phyloP scores from a whole-genome alignment of 2,113 vertebrate genomes.

The Campylorhamphus procurvoides region DNA sequence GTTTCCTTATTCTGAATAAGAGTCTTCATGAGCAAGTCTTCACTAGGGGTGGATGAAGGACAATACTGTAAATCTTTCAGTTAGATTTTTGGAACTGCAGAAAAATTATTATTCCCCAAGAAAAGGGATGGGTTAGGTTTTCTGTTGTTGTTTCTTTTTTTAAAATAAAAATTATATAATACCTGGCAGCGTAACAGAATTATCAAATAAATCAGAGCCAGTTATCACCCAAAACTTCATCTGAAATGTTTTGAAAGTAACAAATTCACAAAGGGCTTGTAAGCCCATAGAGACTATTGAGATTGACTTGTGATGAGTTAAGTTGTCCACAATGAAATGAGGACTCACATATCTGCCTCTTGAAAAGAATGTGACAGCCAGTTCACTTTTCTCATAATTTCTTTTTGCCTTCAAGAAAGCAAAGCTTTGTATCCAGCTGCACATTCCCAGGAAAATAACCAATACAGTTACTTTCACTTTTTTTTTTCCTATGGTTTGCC shows the following conservation, averaged over 20 bases:
- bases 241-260: neutral
- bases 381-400: neutral
- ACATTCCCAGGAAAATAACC: neutral
- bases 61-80: neutral
- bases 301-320: neutral
- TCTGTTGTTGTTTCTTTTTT: neutral
- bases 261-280: neutral
- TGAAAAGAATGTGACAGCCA: neutral
- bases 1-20: neutral
- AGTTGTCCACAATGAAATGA: neutral
- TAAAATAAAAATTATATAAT: neutral
- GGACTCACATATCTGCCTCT: neutral
- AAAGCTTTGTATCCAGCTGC: slow-evolving; percentile 14
- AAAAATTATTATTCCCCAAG: neutral
- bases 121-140: neutral
- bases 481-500: neutral
- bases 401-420: neutral
- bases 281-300: neutral
- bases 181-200: neutral
- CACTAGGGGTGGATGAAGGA: neutral
- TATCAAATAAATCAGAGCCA: neutral
- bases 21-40: neutral
- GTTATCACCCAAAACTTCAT: neutral
- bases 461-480: neutral
- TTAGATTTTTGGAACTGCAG: neutral